Base-by-base conservation (phyloP, 2,797 vertebrate species). In the Setipinna tenuifilis region DNA sequence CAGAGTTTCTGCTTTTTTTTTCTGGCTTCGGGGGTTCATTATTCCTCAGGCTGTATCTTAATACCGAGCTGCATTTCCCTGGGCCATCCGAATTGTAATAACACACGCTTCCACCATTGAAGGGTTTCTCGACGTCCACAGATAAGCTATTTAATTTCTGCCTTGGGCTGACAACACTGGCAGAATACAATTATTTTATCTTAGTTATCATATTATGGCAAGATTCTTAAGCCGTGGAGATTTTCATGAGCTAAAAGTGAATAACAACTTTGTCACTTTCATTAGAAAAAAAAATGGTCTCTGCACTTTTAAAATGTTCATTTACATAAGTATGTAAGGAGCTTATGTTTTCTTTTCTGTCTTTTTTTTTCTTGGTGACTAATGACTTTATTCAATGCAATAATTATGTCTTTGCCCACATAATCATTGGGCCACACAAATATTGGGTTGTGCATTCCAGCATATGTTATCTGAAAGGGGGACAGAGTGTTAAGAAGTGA, bases 291-390 rank as follows among this genome's bases (percentile, higher is more conserved):
- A 86, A 85, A 85, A 84, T 80, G 28, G 28, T 46, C 87, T 86
- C 87, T 62, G 87, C 87, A 90, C 87, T 87, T 91, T 68, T 88
- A 89, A 88, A 90, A 92, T 85, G 88, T 91, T 92, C 78, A 95
- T 94, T 95, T 95, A 93, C 92, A 94, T 94, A 94, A 93, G 89
- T 93, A 93, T 90, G 90, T 94, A 95, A 95, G 94, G 90, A 91
- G 94, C 94, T 96, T 94, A 95, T 89, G 91, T 90, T 91, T 85
- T 85, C 68, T 75, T 75, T 75, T 9, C 68, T 75, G 16, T 75
- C 65, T 75, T 75, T 35, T 75, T 71, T 75, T 41, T 41, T 54
- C 50, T 83, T 86, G 87, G 83, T 87, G 86, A 91, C 48, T 85
- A 82, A 90, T 92, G 90, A 91, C 89, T 92, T 92, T 88, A 91